phyloP scores from a whole-genome alignment of 2,797 vertebrate species.

The Dromococcyx pavoninus region DNA sequence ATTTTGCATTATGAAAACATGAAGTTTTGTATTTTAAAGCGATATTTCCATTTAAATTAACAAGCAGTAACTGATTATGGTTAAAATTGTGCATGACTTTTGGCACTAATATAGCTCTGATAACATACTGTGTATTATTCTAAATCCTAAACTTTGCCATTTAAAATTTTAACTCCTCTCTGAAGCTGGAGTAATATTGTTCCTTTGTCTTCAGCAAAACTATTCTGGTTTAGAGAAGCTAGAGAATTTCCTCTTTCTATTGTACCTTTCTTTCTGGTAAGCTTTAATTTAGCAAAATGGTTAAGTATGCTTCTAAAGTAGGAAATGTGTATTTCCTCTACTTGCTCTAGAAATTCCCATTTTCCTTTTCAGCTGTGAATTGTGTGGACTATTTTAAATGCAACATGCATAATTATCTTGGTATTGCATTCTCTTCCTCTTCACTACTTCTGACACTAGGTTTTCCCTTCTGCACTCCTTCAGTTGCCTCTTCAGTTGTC shows the following conservation, averaged over 20 bases:
- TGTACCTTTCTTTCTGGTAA: not conserved
- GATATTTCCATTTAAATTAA: constrained; percentile 23
- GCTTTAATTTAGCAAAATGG: not conserved
- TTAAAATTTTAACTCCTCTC: not conserved
- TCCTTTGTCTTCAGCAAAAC: not conserved
- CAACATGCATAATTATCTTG: not conserved
- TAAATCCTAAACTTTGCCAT: not conserved
- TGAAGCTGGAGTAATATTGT: not conserved
- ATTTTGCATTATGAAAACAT: constrained; percentile 20
- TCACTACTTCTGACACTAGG: not conserved
- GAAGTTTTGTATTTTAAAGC: not conserved
- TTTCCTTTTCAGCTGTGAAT: not conserved
- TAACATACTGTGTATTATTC: constrained; percentile 16
- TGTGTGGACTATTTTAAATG: not conserved
- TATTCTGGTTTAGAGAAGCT: not conserved
- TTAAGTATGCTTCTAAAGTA: not conserved
- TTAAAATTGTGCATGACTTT: constrained; percentile 5
- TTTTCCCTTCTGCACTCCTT: not conserved
- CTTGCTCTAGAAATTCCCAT: accelerated
- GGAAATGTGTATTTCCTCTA: not conserved
- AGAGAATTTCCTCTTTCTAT: not conserved
- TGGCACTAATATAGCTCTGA: not conserved
- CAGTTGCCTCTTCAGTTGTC: not conserved
- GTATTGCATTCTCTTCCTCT: not conserved
- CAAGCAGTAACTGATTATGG: not conserved